These are phyloP conservation scores for Sycobia sp. DNA, from an alignment of 1,140 invertebrate genomes.

Conservation along the genomic window DNA sequence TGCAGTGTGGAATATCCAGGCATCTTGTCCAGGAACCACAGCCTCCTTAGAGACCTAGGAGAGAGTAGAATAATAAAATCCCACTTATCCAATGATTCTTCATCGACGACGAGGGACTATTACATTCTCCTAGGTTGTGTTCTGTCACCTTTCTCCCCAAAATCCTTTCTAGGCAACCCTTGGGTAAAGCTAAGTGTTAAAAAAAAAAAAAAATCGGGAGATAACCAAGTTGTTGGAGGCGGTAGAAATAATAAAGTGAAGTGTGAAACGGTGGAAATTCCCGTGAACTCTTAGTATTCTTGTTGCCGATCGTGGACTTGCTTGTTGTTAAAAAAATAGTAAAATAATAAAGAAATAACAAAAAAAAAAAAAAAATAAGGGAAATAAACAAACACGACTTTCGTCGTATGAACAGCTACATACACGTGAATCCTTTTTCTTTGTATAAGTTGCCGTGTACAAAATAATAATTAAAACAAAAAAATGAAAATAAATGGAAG, in stretches of 20 bases:
- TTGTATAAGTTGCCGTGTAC: constrained; percentile 29
- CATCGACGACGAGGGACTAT: constrained; percentile 18
- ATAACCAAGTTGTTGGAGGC: neutral
- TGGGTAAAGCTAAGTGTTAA: constrained; percentile 15
- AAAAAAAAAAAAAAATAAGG: constrained; percentile 5
- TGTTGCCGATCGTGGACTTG: constrained; percentile 27
- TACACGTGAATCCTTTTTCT: constrained; percentile 33
- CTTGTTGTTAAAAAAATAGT: constrained; percentile 17
- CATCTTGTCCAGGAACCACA: neutral
- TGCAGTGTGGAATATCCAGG: constrained; percentile 3
- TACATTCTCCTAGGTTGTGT: constrained; percentile 27
- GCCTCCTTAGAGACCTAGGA: constrained; percentile 21
- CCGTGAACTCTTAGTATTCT: constrained; percentile 28
- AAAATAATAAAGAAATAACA: constrained; percentile 11
- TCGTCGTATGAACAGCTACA: constrained; percentile 35
- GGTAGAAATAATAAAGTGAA: no score
- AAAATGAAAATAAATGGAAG: neutral
- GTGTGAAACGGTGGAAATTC: constrained; percentile 28
- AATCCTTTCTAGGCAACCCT: constrained; percentile 12
- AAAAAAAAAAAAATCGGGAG: constrained; percentile 13
- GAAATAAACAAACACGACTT: constrained; percentile 16
- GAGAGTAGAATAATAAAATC: constrained; percentile 20
- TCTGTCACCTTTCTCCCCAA: constrained; percentile 13
- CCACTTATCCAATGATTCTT: constrained; percentile 21
- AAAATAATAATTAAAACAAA: constrained; percentile 8